These are phyloP conservation scores for Agrypnia vestita DNA, from an alignment of 1,140 invertebrate species.

Conservation along the genomic window DNA sequence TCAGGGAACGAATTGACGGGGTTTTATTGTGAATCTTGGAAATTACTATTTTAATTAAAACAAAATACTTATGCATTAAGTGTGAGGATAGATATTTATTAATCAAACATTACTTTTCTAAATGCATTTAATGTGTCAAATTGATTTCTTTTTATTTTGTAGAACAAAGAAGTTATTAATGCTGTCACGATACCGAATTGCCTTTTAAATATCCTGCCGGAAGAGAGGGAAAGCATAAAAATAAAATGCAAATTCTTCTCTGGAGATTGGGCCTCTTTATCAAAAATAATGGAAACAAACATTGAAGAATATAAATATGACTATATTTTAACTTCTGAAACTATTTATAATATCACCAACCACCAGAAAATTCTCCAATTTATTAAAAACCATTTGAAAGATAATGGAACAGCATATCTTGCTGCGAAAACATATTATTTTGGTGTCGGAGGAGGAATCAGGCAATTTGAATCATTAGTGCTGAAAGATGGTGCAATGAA, in stretches of 20 bases:
- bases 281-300: slow-evolving; percentile 67
- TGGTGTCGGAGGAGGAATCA: slow-evolving; percentile 88
- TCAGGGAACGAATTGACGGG: too few relatives aligned
- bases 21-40: too few relatives aligned
- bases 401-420: slow-evolving; percentile 79
- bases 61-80: too few relatives aligned
- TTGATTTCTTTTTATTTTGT: slow-evolving; percentile 65
- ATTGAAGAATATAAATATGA: slow-evolving; percentile 79
- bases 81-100: too few relatives aligned
- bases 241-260: slow-evolving; percentile 80
- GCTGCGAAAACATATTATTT: slow-evolving; percentile 93
- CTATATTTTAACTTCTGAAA: slow-evolving; percentile 90
- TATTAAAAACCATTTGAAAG: slow-evolving; percentile 79
- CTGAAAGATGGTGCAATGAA: slow-evolving; percentile 73
- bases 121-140: too few relatives aligned
- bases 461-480: slow-evolving; percentile 80
- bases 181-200: slow-evolving; percentile 86
- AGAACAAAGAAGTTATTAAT: slow-evolving; percentile 86
- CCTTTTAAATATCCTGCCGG: slow-evolving; percentile 77
- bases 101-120: too few relatives aligned
- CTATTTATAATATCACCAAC: slow-evolving; percentile 89
- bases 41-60: too few relatives aligned
- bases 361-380: slow-evolving; percentile 83
- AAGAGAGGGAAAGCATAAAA: slow-evolving; percentile 68
- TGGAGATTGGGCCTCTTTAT: slow-evolving; percentile 86